Evolutionary conservation across 2,888 invertebrate genomes (phyloP).

Genomic region (Drosophila algonquin): DNA sequence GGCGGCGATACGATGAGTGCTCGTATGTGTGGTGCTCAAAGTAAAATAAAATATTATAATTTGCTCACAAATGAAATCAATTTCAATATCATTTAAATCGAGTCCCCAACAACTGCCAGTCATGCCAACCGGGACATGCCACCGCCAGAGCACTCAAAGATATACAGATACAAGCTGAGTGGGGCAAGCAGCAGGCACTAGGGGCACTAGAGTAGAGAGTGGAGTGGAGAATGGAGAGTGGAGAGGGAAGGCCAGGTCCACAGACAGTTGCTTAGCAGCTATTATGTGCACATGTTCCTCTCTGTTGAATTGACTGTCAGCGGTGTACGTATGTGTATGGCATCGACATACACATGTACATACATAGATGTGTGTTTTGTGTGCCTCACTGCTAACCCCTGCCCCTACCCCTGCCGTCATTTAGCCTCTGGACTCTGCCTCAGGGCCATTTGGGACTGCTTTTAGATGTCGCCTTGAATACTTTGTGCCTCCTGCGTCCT

Average conservation of each 20-base stretch:
- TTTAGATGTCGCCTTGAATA: slow-evolving; percentile 42
- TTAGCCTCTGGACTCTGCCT: slow-evolving; percentile 17
- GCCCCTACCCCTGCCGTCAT: slow-evolving; percentile 7
- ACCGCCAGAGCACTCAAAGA: slow-evolving; percentile 61
- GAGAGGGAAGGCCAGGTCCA: background rate
- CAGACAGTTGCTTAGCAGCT: slow-evolving; percentile 73
- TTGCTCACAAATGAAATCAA: slow-evolving; percentile 76
- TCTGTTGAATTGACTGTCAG: slow-evolving; percentile 48
- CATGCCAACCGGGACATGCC: slow-evolving; percentile 68
- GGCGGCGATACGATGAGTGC: background rate
- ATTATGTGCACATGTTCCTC: slow-evolving; percentile 76
- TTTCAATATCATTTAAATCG: slow-evolving; percentile 76
- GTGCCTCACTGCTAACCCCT: too few species aligned
- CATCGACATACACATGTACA: too few species aligned
- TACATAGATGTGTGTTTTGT: too few species aligned
- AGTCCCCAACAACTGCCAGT: slow-evolving; percentile 50
- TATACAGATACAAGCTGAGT: slow-evolving; percentile 29
- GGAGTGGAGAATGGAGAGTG: background rate
- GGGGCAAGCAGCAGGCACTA: too few species aligned
- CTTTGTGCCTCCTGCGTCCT: slow-evolving; percentile 15
- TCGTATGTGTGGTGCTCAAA: background rate
- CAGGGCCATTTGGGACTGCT: slow-evolving; percentile 42
- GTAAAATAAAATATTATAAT: slow-evolving; percentile 68
- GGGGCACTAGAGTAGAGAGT: too few species aligned
- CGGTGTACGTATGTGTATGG: background rate